These are phyloP conservation scores for Diplosoma virens DNA, from an alignment of 23 tunicate genomes.

Conservation along the genomic window DNA sequence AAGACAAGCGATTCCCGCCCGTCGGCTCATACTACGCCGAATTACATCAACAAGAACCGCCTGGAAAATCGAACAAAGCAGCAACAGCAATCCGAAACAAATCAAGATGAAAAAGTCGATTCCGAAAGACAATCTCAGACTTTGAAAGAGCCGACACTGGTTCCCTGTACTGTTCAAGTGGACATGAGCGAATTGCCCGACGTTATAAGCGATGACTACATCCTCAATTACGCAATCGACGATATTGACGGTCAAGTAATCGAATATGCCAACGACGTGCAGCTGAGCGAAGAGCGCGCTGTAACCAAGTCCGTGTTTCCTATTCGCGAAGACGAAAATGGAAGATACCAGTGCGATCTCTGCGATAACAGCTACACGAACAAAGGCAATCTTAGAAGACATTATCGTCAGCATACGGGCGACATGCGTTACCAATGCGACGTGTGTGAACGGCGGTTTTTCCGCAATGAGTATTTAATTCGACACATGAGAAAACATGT, in stretches of 20 bases:
- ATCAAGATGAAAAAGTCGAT: too few relatives aligned
- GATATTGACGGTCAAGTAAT: background rate
- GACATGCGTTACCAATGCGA: slow-evolving; percentile 19
- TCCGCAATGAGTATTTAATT: slow-evolving; percentile 7
- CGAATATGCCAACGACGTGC: background rate
- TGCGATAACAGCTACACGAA: slow-evolving; percentile 6
- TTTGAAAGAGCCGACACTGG: background rate
- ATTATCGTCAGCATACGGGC: background rate
- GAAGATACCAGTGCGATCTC: slow-evolving; percentile 21
- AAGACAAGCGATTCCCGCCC: background rate
- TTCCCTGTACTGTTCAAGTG: slow-evolving; percentile 3
- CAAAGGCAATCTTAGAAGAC: slow-evolving; percentile 24
- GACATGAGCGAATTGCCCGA: slow-evolving; percentile 12
- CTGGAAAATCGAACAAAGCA: background rate
- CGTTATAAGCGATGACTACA: background rate
- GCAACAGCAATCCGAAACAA: too few relatives aligned
- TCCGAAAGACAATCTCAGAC: background rate
- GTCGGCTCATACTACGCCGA: background rate
- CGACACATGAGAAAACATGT: slow-evolving; percentile 28
- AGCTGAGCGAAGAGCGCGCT: background rate
- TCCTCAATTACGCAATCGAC: background rate
- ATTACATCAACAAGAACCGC: slow-evolving; percentile 15
- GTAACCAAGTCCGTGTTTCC: background rate
- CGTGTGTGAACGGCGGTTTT: background rate
- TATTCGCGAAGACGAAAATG: background rate